Conservation (phyloP, 2,113 vertebrate genomes). For the Speoplatyrhinus poulsoni region DNA sequence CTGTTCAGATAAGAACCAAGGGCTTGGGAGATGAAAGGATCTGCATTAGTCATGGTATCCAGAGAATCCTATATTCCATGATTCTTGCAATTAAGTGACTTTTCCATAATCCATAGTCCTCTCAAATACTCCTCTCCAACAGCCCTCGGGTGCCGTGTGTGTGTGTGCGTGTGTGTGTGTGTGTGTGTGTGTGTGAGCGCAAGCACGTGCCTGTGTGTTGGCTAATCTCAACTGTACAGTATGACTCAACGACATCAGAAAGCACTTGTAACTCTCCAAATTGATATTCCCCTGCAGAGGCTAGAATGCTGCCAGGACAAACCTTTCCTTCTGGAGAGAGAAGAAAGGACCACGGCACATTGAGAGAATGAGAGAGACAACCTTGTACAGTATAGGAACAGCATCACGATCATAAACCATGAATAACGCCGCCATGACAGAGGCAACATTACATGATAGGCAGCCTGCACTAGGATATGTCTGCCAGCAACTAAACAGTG, state of each 20-base stretch:
- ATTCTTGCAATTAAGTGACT: slow-evolving; percentile 58
- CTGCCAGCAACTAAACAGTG: not conserved
- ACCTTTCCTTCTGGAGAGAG: slow-evolving; percentile 9
- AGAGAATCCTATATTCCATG: slow-evolving; percentile 38
- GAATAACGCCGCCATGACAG: slow-evolving; percentile 6
- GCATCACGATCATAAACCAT: no score
- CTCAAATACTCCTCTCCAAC: slow-evolving; percentile 24
- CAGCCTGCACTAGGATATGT: not conserved
- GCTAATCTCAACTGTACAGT: not conserved
- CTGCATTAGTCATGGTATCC: slow-evolving; percentile 48
- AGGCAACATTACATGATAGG: not conserved
- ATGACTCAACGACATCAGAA: slow-evolving; percentile 33
- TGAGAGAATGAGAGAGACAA: not conserved
- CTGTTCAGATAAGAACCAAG: slow-evolving; percentile 61
- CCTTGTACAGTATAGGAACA: not conserved
- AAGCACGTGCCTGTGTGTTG: not conserved
- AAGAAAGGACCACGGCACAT: slow-evolving; percentile 1
- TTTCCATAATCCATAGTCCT: slow-evolving; percentile 47
- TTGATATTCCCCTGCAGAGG: slow-evolving; percentile 30
- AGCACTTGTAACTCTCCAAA: slow-evolving; percentile 39
- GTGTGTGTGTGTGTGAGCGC: not conserved
- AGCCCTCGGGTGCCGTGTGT: slow-evolving; percentile 10
- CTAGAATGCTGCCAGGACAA: slow-evolving; percentile 12
- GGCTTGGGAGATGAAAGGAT: slow-evolving; percentile 42
- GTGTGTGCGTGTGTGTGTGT: not conserved